Conservation (phyloP, 1,140 invertebrate species). For the Cyphomyrmex costatus region DNA sequence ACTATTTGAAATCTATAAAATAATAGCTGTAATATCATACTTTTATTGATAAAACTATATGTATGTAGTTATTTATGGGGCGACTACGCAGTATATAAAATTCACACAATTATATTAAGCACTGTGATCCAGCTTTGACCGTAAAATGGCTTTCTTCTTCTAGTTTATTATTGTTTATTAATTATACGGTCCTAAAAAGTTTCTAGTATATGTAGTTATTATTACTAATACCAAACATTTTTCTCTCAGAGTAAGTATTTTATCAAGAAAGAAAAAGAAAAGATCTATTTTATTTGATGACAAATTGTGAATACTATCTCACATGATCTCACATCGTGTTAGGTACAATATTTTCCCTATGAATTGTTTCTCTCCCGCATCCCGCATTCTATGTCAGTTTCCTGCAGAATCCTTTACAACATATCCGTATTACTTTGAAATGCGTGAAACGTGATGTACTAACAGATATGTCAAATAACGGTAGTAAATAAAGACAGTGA, state of each 20-base stretch:
- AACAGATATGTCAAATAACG: constrained; percentile 28
- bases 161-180: too few relatives aligned
- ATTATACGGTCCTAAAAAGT: too few relatives aligned
- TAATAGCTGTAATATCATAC: too few relatives aligned
- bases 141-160: too few relatives aligned
- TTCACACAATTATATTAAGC: too few relatives aligned
- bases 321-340: background rate
- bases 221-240: too few relatives aligned
- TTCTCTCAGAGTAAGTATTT: background rate
- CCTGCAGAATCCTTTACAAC: background rate
- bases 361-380: background rate
- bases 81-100: too few relatives aligned
- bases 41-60: too few relatives aligned
- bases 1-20: too few relatives aligned
- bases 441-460: constrained; percentile 3
- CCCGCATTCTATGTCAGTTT: constrained; percentile 26
- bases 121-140: too few relatives aligned
- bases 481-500: background rate
- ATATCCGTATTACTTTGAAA: background rate
- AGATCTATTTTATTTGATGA: background rate
- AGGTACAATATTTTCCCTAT: constrained; percentile 4
- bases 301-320: background rate
- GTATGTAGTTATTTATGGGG: too few relatives aligned
- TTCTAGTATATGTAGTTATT: too few relatives aligned
- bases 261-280: background rate